Conservation (phyloP, 2,888 invertebrate genomes). For the Tribolium freemani region DNA sequence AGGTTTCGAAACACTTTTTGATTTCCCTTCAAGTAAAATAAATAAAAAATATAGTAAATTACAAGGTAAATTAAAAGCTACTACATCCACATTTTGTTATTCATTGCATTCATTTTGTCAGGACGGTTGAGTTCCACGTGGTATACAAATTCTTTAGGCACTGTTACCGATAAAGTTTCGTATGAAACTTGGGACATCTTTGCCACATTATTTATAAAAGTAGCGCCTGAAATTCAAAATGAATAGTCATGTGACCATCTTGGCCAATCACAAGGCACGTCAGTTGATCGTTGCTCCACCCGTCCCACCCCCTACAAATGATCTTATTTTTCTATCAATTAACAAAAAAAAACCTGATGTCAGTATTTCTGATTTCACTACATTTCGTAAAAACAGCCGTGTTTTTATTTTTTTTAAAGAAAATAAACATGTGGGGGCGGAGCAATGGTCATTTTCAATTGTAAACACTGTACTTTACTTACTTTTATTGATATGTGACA, state of each 20-base stretch:
- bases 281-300: too few relatives aligned
- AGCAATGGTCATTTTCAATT: too few relatives aligned
- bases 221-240: slow-evolving; percentile 6
- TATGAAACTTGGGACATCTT: slow-evolving; percentile 62
- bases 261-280: background rate
- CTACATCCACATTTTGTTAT: slow-evolving; percentile 86
- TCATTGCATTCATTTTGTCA: slow-evolving; percentile 90
- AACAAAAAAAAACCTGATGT: too few relatives aligned
- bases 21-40: slow-evolving; percentile 77
- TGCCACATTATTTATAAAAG: background rate
- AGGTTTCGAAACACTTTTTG: slow-evolving; percentile 81
- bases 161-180: slow-evolving; percentile 77
- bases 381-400: too few relatives aligned
- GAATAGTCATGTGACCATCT: background rate
- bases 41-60: slow-evolving; percentile 20
- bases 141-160: slow-evolving; percentile 81
- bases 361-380: too few relatives aligned
- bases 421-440: too few relatives aligned
- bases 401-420: too few relatives aligned
- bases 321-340: too few relatives aligned
- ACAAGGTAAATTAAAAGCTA: slow-evolving; percentile 46
- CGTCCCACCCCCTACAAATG: too few relatives aligned
- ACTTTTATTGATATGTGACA: background rate
- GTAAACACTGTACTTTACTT: background rate
- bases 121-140: slow-evolving; percentile 94